Conservation (phyloP, 2,113 vertebrate species). For the Misgurnus mizolepis region DNA sequence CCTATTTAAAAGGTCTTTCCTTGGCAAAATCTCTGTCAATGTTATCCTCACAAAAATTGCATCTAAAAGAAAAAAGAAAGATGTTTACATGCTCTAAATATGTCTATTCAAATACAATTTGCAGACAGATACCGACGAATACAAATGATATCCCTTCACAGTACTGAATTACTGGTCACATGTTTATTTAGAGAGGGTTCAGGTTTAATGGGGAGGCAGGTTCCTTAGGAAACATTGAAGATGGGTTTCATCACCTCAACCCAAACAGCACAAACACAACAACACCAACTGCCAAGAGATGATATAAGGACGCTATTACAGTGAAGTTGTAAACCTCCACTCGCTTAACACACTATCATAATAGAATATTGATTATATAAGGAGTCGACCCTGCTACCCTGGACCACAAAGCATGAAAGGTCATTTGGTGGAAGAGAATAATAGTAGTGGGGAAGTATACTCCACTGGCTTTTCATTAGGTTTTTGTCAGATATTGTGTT, state of each 20-base stretch:
- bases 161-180: background rate
- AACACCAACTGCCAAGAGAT: slow-evolving; percentile 72
- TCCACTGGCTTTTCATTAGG: slow-evolving; percentile 41
- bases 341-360: slow-evolving; percentile 83
- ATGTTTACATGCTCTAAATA: too few species aligned
- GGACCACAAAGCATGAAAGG: slow-evolving; percentile 85
- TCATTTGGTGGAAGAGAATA: slow-evolving; percentile 77
- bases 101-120: background rate
- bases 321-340: slow-evolving; percentile 81
- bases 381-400: slow-evolving; percentile 82
- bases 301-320: slow-evolving; percentile 82
- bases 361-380: slow-evolving; percentile 97
- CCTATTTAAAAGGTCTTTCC: too few species aligned
- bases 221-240: slow-evolving; percentile 39
- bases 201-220: background rate
- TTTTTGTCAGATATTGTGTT: slow-evolving; percentile 40
- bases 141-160: background rate
- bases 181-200: background rate
- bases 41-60: too few species aligned
- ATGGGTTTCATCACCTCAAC: slow-evolving; percentile 38
- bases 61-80: too few species aligned
- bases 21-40: too few species aligned
- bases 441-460: slow-evolving; percentile 49
- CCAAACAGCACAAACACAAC: slow-evolving; percentile 43
- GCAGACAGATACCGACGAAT: background rate